These are phyloP conservation scores for Aphodius granarius DNA, from an alignment of 2,888 invertebrate species.

Conservation along the genomic window DNA sequence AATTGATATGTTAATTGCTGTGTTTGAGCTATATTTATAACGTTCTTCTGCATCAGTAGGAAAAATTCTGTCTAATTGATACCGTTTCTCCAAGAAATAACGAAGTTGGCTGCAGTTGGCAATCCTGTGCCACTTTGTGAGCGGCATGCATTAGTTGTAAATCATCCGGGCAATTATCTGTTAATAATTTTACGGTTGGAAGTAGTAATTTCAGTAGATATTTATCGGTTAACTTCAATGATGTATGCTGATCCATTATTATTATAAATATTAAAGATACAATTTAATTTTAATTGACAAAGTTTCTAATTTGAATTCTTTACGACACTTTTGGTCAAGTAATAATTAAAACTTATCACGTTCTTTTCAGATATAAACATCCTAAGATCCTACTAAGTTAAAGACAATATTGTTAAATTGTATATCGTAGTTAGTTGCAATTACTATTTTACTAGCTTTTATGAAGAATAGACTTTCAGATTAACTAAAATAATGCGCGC, in stretches of 20 bases:
- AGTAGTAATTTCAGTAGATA: conserved; percentile 18
- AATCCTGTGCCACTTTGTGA: conserved; percentile 17
- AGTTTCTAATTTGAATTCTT: background rate
- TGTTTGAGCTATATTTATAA: background rate
- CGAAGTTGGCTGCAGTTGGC: conserved; percentile 2
- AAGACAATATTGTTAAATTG: no score
- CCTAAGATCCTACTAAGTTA: no score
- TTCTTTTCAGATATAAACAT: no score
- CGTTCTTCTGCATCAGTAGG: background rate
- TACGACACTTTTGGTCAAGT: background rate
- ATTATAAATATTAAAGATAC: conserved; percentile 5
- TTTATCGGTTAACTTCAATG: conserved; percentile 12
- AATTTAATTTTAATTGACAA: background rate
- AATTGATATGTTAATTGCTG: conserved; percentile 13
- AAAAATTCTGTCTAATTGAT: conserved; percentile 16
- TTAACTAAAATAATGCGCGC: no score
- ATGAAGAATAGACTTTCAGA: no score
- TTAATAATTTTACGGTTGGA: conserved; percentile 22
- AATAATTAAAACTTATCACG: no score
- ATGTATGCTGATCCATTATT: conserved; percentile 21
- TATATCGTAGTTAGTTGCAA: no score
- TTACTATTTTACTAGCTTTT: no score
- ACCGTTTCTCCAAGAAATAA: background rate
- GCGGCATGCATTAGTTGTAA: conserved; percentile 25
- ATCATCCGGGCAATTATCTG: conserved; percentile 25